Conservation (phyloP, 2,888 invertebrate genomes). For the Agapostemon virescens region DNA sequence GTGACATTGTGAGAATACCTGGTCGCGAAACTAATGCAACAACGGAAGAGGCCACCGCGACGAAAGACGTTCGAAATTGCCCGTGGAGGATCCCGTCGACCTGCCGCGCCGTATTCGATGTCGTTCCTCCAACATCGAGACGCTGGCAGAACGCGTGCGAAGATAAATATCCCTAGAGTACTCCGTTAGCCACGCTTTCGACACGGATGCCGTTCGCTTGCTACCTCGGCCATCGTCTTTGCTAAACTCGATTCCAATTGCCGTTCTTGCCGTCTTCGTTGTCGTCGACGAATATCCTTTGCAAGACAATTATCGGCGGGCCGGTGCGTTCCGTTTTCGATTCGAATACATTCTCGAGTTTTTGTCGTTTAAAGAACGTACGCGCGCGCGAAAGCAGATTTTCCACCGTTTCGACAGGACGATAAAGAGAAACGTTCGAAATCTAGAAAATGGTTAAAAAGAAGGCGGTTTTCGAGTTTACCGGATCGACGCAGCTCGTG, state of each 20-base stretch:
- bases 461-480: background rate
- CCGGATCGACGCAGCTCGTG: background rate
- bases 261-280: background rate
- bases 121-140: background rate
- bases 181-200: background rate
- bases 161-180: background rate
- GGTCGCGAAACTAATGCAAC: slow-evolving; percentile 48
- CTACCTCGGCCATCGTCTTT: background rate
- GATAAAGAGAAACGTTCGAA: background rate
- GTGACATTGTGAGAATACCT: slow-evolving; percentile 66
- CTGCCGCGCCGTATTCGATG: background rate
- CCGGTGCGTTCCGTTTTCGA: background rate
- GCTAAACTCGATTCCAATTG: background rate
- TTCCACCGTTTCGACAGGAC: background rate
- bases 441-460: background rate
- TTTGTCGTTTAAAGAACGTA: background rate
- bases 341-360: background rate
- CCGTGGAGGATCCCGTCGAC: background rate
- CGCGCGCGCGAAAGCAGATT: background rate
- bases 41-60: background rate
- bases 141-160: background rate
- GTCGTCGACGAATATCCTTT: background rate
- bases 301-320: background rate
- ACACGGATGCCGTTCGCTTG: background rate
- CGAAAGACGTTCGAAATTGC: slow-evolving; percentile 7